Evolutionary conservation across 2,113 vertebrate genomes (phyloP).

Genomic region (Muntiacus reevesi): DNA sequence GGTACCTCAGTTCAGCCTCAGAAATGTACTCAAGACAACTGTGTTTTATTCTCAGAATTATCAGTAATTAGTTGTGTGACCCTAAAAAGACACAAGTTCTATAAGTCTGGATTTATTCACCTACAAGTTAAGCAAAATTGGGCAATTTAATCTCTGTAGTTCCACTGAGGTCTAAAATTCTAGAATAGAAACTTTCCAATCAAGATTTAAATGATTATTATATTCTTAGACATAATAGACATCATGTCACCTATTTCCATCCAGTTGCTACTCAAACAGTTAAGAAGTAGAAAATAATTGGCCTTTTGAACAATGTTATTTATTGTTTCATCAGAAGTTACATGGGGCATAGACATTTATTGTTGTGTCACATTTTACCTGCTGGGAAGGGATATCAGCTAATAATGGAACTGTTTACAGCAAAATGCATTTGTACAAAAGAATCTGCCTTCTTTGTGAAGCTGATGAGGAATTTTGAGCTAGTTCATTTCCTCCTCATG

Average conservation of each 20-base stretch:
- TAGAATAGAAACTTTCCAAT: neutral
- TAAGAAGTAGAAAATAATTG: conserved; percentile 31
- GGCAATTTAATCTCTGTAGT: neutral
- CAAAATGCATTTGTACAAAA: conserved; percentile 30
- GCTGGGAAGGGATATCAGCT: neutral
- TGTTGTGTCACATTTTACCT: neutral
- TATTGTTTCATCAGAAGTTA: conserved; percentile 18
- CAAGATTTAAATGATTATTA: neutral
- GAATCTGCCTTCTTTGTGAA: neutral
- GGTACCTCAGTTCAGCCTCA: neutral
- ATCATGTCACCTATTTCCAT: neutral
- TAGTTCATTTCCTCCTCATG: conserved; percentile 5
- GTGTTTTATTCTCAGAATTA: neutral
- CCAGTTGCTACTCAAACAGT: neutral
- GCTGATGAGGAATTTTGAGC: conserved; percentile 8
- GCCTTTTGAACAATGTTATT: neutral
- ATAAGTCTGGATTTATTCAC: neutral
- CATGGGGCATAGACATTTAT: neutral
- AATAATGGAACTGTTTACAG: conserved; percentile 9
- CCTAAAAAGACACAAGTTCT: neutral
- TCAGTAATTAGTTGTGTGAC: neutral
- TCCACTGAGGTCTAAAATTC: neutral
- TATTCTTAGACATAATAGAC: neutral
- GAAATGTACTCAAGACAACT: neutral
- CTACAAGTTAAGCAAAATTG: neutral